Percentiles rank a stretch among this genome's conserved stretches.
phyloP scores from a whole-genome alignment of 2,113 vertebrate genomes.

The Cygnus buccinator region DNA sequence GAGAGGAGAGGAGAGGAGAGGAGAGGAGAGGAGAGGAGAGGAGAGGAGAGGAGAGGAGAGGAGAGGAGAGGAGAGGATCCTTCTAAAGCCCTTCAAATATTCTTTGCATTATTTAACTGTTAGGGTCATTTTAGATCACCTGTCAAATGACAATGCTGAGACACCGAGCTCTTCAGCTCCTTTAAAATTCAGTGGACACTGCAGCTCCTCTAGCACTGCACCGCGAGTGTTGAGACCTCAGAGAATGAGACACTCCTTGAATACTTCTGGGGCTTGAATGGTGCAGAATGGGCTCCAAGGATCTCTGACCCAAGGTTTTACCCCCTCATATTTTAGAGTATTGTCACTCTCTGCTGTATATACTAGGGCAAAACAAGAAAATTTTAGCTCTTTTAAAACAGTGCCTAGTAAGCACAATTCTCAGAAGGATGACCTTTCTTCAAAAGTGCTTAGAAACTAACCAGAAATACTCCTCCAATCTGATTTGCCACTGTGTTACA shows the following conservation, averaged over 20 bases:
- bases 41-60: too few relatives aligned
- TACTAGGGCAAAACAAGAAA: background rate
- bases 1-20: too few relatives aligned
- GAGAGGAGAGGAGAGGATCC: too few relatives aligned
- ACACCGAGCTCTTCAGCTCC: background rate
- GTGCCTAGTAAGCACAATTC: background rate
- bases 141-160: background rate
- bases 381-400: background rate
- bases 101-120: background rate
- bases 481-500: background rate
- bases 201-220: background rate
- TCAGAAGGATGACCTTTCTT: background rate
- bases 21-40: too few relatives aligned
- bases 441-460: background rate
- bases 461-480: background rate
- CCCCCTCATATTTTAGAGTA: background rate
- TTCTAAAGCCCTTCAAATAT: background rate
- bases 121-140: background rate
- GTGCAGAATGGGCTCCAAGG: background rate
- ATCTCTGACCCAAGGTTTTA: background rate
- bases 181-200: background rate
- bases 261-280: background rate
- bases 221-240: background rate
- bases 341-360: background rate
- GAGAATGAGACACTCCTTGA: background rate